Evolutionary conservation across 2,113 vertebrate species (phyloP), one percentile per base, ranked within the genome.

Genomic region (Cephalopterus ornatus): DNA sequence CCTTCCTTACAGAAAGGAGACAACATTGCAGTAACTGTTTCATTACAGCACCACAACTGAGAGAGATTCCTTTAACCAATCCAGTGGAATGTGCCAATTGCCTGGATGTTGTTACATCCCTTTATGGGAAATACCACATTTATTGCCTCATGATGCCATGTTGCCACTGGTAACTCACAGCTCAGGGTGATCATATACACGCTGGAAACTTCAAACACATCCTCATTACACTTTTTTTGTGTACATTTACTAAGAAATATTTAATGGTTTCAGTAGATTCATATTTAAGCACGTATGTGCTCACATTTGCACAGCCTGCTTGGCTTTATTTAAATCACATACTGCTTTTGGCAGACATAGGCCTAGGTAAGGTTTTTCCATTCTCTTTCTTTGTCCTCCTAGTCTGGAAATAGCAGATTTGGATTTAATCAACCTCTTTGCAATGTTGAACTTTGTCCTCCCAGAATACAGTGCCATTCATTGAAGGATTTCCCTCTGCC

Each of bases 361-460:
- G 42, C 28, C 32, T 62, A 66, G 33, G 71, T 49, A 56, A 85
- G 90, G 72, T 52, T 88, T 93, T 94, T 65, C 71, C 72, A 35
- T 96, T 76, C 55, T 73, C 37, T 59, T 7, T 59, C 65, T 77
- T 37, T 28, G 5, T 66, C 39, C 61, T 94, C 44, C 79, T 41
- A 75, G 61, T 47, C 82, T 86, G 80, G 63, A 61, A 93, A 93
- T 47, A 67, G 33, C 76, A 78, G 90, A 71, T 84, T 96, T 91
- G 72, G 85, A 44, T 96, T 94, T 94, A 94, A 95, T 96, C 95
- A 84, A 14, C 80, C 83, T 50, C 88, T 75, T 49, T 49, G 61
- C 95, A 96, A 79, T 21, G 49, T 47, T 92, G 85, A 94, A 94
- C 93, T 93, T 94, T 96, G 90, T 89, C 92, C 92, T 96, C 41